Conservation (phyloP, 2,888 invertebrate species). For the Neoitamus cyanurus region DNA sequence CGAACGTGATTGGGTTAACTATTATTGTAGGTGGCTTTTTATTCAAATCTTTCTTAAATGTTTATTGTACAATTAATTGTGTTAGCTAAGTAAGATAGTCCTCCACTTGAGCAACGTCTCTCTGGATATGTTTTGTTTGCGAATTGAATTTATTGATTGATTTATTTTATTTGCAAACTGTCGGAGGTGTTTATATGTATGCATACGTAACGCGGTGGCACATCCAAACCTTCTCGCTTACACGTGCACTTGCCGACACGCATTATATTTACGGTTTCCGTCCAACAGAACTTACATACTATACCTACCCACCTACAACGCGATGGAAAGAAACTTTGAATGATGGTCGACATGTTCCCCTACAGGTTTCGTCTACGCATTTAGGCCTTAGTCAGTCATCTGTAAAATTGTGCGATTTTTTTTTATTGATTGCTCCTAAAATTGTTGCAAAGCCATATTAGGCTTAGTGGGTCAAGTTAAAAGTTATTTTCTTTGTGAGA, state of each 20-base stretch:
- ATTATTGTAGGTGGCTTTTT: slow-evolving; percentile 67
- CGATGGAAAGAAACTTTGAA: slow-evolving; percentile 10
- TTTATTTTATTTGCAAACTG: slow-evolving; percentile 13
- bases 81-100: neutral
- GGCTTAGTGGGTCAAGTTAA: neutral
- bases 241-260: slow-evolving; percentile 30
- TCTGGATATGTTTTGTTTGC: neutral
- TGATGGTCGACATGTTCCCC: neutral
- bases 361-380: neutral
- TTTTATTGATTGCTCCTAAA: neutral
- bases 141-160: slow-evolving; percentile 33
- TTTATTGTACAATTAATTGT: neutral
- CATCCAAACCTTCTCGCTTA: neutral
- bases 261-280: neutral
- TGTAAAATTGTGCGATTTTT: neutral
- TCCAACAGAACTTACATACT: neutral
- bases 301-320: neutral
- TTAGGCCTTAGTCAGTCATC: neutral
- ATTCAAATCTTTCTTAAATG: slow-evolving; percentile 39
- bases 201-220: neutral
- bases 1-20: slow-evolving; percentile 63
- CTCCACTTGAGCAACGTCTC: neutral
- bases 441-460: neutral
- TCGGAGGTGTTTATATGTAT: neutral
- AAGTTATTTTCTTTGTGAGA: neutral